Evolutionary conservation across 2,113 vertebrate species (phyloP), one percentile per base, ranked within the genome.

Genomic region (Sula dactylatra): DNA sequence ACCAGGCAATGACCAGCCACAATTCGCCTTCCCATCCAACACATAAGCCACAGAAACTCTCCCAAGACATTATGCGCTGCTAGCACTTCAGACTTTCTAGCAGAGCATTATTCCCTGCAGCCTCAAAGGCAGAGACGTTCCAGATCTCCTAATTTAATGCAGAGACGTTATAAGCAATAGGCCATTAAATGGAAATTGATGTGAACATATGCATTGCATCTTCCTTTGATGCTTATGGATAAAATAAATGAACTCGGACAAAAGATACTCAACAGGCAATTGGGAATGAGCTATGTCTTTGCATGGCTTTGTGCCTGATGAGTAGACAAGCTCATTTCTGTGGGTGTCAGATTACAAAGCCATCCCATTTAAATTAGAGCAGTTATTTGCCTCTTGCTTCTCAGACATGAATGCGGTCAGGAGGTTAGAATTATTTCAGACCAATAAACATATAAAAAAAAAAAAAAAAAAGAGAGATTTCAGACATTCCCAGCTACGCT

Each of bases 351-450:
- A 59, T 97, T 95, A 91, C 95, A 97, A 90, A 97, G 66, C 79
- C 87, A 34, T 16, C 94, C 78, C 70, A 77, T 77, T 90, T 50
- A 87, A 97, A 95, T 94, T 82, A 85, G 50, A 89, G 74, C 55
- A 77, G 89, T 70, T 91, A 85, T 93, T 97, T 95, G 86, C 95
- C 87, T 95, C 74, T 90, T 73, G 82, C 73, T 85, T 81, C 93
- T 91, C 78, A 87, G 93, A 95, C 16, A 3, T 6, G 66, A 91
- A 86, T 81, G 95, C 0, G 74, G 89, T 95, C 84, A 32, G 95
- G 74, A 77, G 45, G 71, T 74, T 95, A 94, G 95, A 95, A 91
- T 80, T 80, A 81, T 88, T 97, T 94, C 95, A 97, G 84, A 82
- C 89, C 78, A 96, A 93, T 88, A 95, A 95, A 91, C 27, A 36